Conservation (phyloP, 2,888 invertebrate species). For the Drosophila antonietae region DNA sequence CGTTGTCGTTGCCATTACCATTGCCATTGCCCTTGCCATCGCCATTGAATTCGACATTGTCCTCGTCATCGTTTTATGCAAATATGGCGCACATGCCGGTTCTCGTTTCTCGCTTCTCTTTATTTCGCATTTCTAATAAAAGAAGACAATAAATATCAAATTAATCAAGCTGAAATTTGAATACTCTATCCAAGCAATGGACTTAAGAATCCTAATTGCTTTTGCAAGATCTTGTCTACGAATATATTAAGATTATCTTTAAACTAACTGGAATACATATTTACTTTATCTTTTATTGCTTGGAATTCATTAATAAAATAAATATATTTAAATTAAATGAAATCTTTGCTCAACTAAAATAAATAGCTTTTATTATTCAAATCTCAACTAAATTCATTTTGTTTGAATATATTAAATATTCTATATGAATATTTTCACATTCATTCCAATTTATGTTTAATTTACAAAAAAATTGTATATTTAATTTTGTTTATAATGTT, state of each 20-base stretch:
- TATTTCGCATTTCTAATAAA: constrained; percentile 29
- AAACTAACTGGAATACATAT: no score
- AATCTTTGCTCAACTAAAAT: no score
- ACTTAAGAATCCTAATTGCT: background rate
- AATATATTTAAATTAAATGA: background rate
- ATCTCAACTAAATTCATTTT: background rate
- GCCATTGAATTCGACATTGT: constrained; percentile 1
- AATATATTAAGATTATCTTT: background rate
- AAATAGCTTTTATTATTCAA: background rate
- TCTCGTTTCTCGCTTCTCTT: constrained; percentile 5
- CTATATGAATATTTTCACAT: background rate
- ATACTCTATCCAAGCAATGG: background rate
- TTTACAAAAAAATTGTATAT: background rate
- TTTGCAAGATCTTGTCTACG: background rate
- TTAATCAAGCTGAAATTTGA: background rate
- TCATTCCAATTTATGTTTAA: no score
- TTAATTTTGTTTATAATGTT: background rate
- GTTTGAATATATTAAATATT: background rate
- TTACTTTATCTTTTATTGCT: background rate
- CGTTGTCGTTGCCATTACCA: background rate
- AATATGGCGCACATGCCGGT: constrained; percentile 61
- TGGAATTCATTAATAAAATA: background rate
- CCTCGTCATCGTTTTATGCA: constrained; percentile 64
- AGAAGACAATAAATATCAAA: constrained; percentile 1
- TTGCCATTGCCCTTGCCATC: background rate